Evolutionary conservation across 1,140 invertebrate species (phyloP).

Genomic region (Ceratosolen solmsi): DNA sequence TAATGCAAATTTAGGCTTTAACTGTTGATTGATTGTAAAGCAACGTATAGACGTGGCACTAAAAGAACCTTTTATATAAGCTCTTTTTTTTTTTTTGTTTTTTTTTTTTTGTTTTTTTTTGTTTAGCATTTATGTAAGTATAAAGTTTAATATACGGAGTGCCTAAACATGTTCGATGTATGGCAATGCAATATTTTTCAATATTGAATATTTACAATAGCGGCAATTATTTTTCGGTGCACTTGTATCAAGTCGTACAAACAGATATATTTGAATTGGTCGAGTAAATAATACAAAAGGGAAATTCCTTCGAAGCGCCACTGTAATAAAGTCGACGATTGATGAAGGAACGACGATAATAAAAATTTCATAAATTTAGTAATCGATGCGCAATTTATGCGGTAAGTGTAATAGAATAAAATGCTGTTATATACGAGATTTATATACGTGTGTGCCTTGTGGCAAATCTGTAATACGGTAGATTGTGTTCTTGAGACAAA

Average conservation of each 20-base stretch:
- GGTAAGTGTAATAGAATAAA: slow-evolving; percentile 29
- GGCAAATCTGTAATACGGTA: slow-evolving; percentile 48
- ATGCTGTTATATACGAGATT: slow-evolving; percentile 45
- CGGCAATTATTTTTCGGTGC: slow-evolving; percentile 48
- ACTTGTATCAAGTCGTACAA: slow-evolving; percentile 44
- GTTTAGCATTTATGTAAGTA: slow-evolving; percentile 27
- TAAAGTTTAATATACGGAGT: slow-evolving; percentile 23
- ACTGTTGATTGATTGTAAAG: slow-evolving; percentile 34
- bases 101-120: background rate
- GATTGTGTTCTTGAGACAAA: slow-evolving; percentile 45
- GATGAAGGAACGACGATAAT: background rate
- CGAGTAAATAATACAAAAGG: background rate
- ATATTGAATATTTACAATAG: slow-evolving; percentile 39
- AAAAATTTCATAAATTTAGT: slow-evolving; percentile 40
- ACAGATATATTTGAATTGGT: slow-evolving; percentile 25
- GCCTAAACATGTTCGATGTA: slow-evolving; percentile 45
- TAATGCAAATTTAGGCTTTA: slow-evolving; percentile 34
- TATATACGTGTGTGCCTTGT: slow-evolving; percentile 49
- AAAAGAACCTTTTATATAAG: slow-evolving; percentile 34
- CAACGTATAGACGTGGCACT: slow-evolving; percentile 16
- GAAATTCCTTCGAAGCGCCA: background rate
- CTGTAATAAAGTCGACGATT: background rate
- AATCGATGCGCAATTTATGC: slow-evolving; percentile 18
- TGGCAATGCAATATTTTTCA: slow-evolving; percentile 46
- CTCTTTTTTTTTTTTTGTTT: slow-evolving; percentile 22